These are phyloP conservation scores for Anomalospiza imberbis DNA, from an alignment of 2,797 vertebrate genomes.

Conservation along the genomic window DNA sequence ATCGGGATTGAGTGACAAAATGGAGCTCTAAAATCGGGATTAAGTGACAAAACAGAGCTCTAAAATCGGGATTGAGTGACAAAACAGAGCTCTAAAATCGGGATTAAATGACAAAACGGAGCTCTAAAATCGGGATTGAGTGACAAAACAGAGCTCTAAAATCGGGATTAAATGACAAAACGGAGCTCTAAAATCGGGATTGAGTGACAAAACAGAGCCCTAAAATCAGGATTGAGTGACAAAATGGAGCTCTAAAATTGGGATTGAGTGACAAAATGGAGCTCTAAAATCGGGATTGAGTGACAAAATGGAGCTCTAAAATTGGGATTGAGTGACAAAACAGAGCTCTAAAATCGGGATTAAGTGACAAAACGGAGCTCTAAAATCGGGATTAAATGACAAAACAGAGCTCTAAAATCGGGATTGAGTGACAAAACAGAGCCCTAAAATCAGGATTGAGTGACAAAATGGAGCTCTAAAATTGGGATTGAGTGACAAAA, in stretches of 20 bases:
- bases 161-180: neutral
- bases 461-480: neutral
- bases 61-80: too few relatives aligned
- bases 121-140: too few relatives aligned
- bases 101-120: neutral
- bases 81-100: neutral
- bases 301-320: neutral
- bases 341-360: neutral
- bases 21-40: neutral
- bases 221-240: neutral
- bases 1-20: neutral
- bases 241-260: neutral
- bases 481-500: neutral
- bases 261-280: neutral
- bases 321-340: neutral
- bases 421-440: neutral
- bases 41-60: too few relatives aligned
- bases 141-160: neutral
- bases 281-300: too few relatives aligned
- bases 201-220: neutral
- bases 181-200: neutral
- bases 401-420: neutral
- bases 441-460: too few relatives aligned
- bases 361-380: too few relatives aligned
- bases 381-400: neutral